Percentiles rank a stretch among this genome's conserved stretches.
These are phyloP conservation scores for Cathartes aura DNA, from an alignment of 2,113 vertebrate species.

Conservation along the genomic window DNA sequence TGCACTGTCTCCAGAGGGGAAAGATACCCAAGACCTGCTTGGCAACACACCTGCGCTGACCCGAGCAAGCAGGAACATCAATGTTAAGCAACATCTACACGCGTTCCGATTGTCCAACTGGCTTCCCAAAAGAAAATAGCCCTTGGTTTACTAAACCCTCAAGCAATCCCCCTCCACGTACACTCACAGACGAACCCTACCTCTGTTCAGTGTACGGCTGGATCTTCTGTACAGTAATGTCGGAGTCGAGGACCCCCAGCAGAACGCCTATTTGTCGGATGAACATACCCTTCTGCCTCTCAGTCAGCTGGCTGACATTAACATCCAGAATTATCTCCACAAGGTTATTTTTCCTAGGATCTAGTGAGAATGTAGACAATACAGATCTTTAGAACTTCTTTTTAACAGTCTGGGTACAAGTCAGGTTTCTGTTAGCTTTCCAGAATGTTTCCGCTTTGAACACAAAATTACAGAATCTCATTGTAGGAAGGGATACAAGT, in stretches of 20 bases:
- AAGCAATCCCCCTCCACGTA: accelerated
- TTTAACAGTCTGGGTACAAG: neutral
- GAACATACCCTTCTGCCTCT: conserved; percentile 95
- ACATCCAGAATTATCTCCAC: conserved; percentile 97
- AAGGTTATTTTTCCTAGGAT: conserved; percentile 87
- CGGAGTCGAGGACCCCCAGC: conserved; percentile 92
- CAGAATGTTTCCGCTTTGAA: neutral
- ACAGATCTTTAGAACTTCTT: neutral
- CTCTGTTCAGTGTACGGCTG: conserved; percentile 92
- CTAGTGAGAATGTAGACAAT: conserved; percentile 62
- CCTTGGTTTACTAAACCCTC: neutral
- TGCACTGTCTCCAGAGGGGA: neutral
- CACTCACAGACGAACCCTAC: conserved; percentile 60
- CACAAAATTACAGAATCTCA: neutral
- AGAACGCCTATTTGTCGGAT: conserved; percentile 95
- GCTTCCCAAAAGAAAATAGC: neutral
- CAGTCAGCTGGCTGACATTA: conserved; percentile 88
- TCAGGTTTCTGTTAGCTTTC: neutral
- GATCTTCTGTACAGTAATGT: conserved; percentile 94
- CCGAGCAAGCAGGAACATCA: neutral
- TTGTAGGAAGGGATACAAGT: neutral
- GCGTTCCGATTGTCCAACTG: accelerated
- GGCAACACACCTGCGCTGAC: neutral
- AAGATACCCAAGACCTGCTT: neutral
- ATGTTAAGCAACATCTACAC: neutral